phyloP scores from a whole-genome alignment of 2,797 vertebrate species.

The Argentina silus region DNA sequence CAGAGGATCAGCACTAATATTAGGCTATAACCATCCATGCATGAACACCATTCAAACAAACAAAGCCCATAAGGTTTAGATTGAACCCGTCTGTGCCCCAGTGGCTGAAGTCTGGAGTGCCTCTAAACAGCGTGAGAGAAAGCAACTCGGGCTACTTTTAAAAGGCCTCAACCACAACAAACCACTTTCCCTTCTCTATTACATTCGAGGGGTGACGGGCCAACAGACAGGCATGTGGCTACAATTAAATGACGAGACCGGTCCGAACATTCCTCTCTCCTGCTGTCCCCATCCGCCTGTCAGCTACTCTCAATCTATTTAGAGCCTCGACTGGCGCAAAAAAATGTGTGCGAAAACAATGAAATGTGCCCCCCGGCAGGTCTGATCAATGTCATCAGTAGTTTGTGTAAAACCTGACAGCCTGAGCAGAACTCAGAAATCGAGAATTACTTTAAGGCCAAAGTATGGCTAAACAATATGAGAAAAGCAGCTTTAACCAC shows the following conservation, averaged over 20 bases:
- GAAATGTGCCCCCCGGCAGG: neutral
- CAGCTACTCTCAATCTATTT: neutral
- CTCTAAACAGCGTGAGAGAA: conserved; percentile 19
- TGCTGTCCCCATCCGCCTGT: conserved; percentile 8
- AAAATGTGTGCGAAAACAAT: conserved; percentile 18
- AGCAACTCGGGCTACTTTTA: conserved; percentile 18
- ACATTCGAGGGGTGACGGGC: conserved; percentile 7
- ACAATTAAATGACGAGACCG: conserved; percentile 18
- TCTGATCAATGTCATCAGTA: neutral
- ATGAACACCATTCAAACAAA: conserved; percentile 25
- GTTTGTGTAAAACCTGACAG: neutral
- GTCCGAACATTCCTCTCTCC: neutral
- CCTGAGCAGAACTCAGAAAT: neutral
- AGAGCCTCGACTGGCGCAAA: neutral
- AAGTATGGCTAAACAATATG: neutral
- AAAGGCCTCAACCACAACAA: conserved; percentile 25
- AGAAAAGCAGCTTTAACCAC: neutral
- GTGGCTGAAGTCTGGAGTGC: conserved; percentile 22
- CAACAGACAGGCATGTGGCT: conserved; percentile 27
- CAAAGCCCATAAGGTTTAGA: conserved; percentile 32
- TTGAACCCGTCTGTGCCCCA: conserved; percentile 28
- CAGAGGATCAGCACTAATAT: conserved; percentile 24
- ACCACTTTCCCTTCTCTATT: conserved; percentile 33
- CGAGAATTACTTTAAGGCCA: neutral
- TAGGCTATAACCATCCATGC: conserved; percentile 7